A percentile compares a stretch with the other conserved stretches of the same genome.
Conservation (phyloP, 2,888 invertebrate species). For the Leptopterna dolabrata region DNA sequence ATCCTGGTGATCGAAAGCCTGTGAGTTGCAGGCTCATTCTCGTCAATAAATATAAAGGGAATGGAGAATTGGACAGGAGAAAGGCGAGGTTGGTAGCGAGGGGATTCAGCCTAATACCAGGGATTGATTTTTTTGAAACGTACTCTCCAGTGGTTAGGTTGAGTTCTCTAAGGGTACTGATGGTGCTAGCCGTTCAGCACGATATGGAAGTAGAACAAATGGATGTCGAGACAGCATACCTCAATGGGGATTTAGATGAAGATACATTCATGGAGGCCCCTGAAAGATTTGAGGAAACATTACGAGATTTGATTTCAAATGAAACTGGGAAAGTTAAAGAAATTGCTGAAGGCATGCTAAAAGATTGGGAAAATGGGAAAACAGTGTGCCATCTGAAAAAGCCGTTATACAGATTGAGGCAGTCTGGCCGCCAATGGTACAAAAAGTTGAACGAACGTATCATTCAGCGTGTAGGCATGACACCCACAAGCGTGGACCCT, state of each 20-base stretch:
- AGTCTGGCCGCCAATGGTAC: conserved; percentile 56
- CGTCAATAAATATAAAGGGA: neutral
- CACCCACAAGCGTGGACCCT: conserved; percentile 35
- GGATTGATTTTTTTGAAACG: neutral
- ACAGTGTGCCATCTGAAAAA: conserved; percentile 55
- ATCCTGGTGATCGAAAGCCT: neutral
- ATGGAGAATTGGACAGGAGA: neutral
- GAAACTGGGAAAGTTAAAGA: neutral
- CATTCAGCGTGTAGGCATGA: conserved; percentile 15
- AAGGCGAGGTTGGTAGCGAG: neutral
- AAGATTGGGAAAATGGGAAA: neutral
- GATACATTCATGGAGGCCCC: neutral
- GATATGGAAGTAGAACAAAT: neutral
- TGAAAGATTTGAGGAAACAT: neutral
- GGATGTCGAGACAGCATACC: neutral
- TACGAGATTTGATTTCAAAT: neutral
- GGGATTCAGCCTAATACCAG: neutral
- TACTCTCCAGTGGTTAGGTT: neutral
- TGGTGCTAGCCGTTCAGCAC: neutral
- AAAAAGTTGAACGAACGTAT: conserved; percentile 23
- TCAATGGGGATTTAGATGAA: neutral
- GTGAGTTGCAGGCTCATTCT: neutral
- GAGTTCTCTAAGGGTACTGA: neutral
- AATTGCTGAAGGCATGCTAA: neutral
- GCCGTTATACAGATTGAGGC: conserved; percentile 60